Base-by-base conservation (phyloP, 2,888 invertebrate genomes). In the Crepidodera aurea region DNA sequence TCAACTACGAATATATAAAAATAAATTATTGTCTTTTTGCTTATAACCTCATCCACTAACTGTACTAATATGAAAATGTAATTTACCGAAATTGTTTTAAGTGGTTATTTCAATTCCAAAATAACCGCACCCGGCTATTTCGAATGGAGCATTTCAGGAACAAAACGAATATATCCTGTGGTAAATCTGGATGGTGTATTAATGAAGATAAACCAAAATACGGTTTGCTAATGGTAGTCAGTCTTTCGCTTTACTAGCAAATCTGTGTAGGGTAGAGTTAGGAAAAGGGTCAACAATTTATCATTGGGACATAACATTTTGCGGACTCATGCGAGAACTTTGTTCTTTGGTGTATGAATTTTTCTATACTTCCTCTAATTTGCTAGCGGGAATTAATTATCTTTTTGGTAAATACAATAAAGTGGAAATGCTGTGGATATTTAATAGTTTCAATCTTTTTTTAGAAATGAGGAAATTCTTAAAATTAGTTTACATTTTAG, bases 251-350 rank as follows among this genome's bases (percentile, higher is more conserved):
- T 66, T 68, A 61, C 66, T 63, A 67, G 70, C 67, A 62, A 69
- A 69, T 67, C 68, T 61, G 66, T 61, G 60, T 64, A 64, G 65
- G 69, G 70, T 67, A 65, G 51, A 68, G 53, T 63, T 57, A 59
- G 32, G 64, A 56, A 60, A 69, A 61, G 71, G 72, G 70, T 70
- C 71, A 72, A 74, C 73, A 72, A 77, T 77, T 75, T 74, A 77
- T 77, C 76, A 75, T 73, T 71, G 71, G 70, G 70, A 53, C 67
- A 64, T 64, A 66, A 66, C 69, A 73, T 74, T 74, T 70, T 72
- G 76, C 76, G 71, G 69, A 72, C 73, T 77, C 76, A 77, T 73
- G 73, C 63, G 57, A 54, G 53, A 64, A 51, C 60, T 64, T 64
- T 56, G 56, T 56, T 56, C 48, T 39, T 34, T 29, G 10, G 8